Percentiles rank a stretch among this genome's conserved stretches.
Evolutionary conservation across 2,888 invertebrate genomes (phyloP).

Genomic region (Macroteleia sp.): DNA sequence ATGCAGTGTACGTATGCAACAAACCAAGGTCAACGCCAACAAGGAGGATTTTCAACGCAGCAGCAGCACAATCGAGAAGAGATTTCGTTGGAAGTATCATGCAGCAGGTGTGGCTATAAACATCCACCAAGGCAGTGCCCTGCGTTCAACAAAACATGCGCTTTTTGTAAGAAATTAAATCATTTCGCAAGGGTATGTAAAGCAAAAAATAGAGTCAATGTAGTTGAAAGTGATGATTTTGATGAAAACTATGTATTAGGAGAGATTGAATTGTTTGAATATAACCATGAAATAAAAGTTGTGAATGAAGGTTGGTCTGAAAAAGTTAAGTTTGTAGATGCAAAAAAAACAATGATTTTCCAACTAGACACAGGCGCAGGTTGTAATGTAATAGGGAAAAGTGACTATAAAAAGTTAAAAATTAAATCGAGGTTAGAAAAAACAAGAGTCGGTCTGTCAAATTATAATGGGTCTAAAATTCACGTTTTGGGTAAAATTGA

Average conservation of each 20-base stretch:
- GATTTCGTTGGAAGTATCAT: too few relatives aligned
- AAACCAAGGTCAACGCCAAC: too few relatives aligned
- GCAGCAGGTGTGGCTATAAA: too few relatives aligned
- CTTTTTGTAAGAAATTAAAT: conserved; percentile 26
- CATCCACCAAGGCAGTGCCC: too few relatives aligned
- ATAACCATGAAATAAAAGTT: not conserved
- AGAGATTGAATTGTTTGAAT: not conserved
- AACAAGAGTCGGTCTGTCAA: not conserved
- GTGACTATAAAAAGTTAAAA: conserved; percentile 6
- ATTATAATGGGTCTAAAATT: not conserved
- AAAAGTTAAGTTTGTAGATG: conserved; percentile 23
- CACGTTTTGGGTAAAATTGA: too few relatives aligned
- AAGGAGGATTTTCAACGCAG: too few relatives aligned
- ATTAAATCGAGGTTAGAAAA: not conserved
- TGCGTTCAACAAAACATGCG: too few relatives aligned
- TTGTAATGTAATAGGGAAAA: conserved; percentile 35
- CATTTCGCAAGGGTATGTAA: conserved; percentile 34
- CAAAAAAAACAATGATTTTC: conserved; percentile 3
- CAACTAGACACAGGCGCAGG: conserved; percentile 34
- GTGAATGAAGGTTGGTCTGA: conserved; percentile 17
- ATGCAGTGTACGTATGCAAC: too few relatives aligned
- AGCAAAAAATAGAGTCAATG: conserved; percentile 4
- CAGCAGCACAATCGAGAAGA: too few relatives aligned
- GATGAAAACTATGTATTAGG: conserved; percentile 16
- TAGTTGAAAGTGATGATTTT: not conserved